phyloP scores from a whole-genome alignment of 2,113 vertebrate species.

The Rhinoptilus africanus region DNA sequence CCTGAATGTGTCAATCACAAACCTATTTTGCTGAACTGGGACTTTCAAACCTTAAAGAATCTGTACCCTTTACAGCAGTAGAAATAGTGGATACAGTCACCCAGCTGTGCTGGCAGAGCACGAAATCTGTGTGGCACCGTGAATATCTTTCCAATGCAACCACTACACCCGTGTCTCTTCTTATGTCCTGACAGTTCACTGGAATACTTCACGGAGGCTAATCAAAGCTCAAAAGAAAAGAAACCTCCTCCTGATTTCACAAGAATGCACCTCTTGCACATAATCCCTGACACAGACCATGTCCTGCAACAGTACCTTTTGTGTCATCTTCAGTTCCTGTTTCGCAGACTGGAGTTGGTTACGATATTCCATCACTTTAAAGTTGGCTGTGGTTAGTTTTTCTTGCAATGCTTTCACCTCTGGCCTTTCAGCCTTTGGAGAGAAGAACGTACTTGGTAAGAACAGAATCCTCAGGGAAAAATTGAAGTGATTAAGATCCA shows the following conservation, averaged over 20 bases:
- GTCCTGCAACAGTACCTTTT: conserved; percentile 80
- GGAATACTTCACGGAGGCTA: not conserved
- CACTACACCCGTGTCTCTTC: not conserved
- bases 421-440: conserved; percentile 70
- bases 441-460: not conserved
- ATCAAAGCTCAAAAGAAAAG: not conserved
- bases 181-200: not conserved
- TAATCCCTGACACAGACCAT: not conserved
- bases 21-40: not conserved
- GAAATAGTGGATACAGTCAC: not conserved
- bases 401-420: conserved; percentile 85
- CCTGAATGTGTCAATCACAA: not conserved
- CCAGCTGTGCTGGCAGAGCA: not conserved
- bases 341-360: conserved; percentile 87
- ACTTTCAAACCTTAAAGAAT: not conserved
- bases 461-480: not conserved
- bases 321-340: conserved; percentile 87
- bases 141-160: not conserved
- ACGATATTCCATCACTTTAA: conserved; percentile 86
- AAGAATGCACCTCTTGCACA: too few species aligned
- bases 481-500: not conserved
- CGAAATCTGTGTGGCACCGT: not conserved
- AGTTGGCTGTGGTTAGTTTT: conserved; percentile 79
- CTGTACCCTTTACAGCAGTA: not conserved
- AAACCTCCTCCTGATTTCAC: not conserved